Percentiles rank a stretch among this genome's conserved stretches.
Evolutionary conservation across 1,140 invertebrate species (phyloP).

Genomic region (Episyrphus balteatus): DNA sequence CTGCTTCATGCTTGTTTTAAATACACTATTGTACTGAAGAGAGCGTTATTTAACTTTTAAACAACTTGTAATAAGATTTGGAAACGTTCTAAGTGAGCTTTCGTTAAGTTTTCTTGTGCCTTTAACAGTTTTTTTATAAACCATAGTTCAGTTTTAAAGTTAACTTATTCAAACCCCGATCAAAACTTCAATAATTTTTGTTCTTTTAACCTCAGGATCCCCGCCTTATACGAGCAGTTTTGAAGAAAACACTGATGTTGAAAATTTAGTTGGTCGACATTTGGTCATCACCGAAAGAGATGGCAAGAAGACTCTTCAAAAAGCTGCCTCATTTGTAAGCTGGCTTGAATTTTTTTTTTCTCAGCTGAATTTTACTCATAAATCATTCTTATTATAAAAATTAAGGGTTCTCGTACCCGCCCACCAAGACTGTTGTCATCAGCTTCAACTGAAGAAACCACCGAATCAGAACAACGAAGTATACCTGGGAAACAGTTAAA

Average conservation of each 20-base stretch:
- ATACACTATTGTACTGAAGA: no score
- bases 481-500: conserved; percentile 40
- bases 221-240: conserved; percentile 35
- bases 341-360: no score
- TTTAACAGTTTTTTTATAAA: not conserved
- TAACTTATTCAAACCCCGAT: not conserved
- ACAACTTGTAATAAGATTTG: not conserved
- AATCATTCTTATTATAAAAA: no score
- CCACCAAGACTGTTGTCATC: conserved; percentile 27
- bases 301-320: conserved; percentile 24
- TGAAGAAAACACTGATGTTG: conserved; percentile 55
- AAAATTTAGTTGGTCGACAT: conserved; percentile 58
- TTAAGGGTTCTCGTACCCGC: conserved; percentile 26
- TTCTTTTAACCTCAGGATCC: conserved; percentile 27
- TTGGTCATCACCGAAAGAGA: conserved; percentile 43
- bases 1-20: no score
- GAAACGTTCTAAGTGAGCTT: not conserved
- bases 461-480: conserved; percentile 19
- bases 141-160: not conserved
- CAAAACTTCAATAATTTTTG: conserved; percentile 8
- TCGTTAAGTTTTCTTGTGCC: not conserved
- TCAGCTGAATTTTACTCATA: no score
- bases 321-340: conserved; percentile 34
- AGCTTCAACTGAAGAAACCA: conserved; percentile 44
- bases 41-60: no score